These are phyloP conservation scores for Acronicta aceris DNA, from an alignment of 2,888 invertebrate genomes.

Conservation along the genomic window DNA sequence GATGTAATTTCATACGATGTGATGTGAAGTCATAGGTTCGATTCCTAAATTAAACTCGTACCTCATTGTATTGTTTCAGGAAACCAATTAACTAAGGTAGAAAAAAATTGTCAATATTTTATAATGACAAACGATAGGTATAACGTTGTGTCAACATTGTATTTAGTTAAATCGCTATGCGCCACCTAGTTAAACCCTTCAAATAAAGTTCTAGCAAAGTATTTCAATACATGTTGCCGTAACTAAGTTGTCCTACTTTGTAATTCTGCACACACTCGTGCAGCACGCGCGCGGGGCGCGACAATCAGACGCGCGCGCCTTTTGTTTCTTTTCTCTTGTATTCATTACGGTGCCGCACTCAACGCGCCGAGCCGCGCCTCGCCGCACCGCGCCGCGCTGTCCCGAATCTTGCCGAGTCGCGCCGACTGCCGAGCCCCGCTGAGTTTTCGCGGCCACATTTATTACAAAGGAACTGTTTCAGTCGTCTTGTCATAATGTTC, in stretches of 20 bases:
- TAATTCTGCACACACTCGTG: constrained; percentile 19
- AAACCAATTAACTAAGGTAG: no score
- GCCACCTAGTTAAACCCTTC: background rate
- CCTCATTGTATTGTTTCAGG: no score
- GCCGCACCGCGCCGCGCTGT: background rate
- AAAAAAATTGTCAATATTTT: no score
- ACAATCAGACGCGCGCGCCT: constrained; percentile 33
- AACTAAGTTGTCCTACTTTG: constrained; percentile 24
- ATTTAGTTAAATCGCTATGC: no score
- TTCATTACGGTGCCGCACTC: constrained; percentile 21
- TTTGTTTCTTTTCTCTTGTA: constrained; percentile 33
- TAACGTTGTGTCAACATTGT: background rate
- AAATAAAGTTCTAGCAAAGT: constrained; percentile 4
- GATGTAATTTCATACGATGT: no score
- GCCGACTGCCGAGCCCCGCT: background rate
- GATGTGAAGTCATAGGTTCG: no score
- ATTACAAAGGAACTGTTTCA: constrained; percentile 20
- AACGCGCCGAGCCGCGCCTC: background rate
- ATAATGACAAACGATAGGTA: no score
- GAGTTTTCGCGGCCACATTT: constrained; percentile 1
- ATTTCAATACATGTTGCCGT: constrained; percentile 5
- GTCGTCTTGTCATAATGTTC: constrained; percentile 18
- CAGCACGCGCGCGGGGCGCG: constrained; percentile 6
- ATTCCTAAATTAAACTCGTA: no score
- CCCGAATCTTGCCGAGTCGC: constrained; percentile 1